Evolutionary conservation across 2,888 invertebrate species (phyloP), one percentile per base, ranked within the genome.

Genomic region (Athrips mouffetella): DNA sequence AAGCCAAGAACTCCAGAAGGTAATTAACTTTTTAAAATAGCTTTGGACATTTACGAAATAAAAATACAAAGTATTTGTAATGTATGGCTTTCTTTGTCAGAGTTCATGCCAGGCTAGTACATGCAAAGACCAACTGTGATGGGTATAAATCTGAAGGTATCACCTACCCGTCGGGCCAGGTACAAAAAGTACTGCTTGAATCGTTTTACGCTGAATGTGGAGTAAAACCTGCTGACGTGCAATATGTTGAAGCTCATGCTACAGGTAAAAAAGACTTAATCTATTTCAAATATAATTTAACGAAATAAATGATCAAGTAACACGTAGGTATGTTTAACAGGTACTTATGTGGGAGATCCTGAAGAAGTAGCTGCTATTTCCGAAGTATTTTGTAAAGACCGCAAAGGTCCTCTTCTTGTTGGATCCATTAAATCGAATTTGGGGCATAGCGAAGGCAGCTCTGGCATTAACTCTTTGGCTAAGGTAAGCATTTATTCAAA

Each of bases 201-300:
- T 91, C 93, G 62, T 91, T 93, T 64, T 93, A 93, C 63, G 81
- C 90, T 35, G 92, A 93, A 67, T 92, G 94, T 54, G 89, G 91
- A 30, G 79, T 97, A 11, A 90, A 92, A 48, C 96, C 96, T 0
- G 78, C 81, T 2, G 79, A 84, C 1, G 86, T 98, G 46, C 91
- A 92, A 57, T 98, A 92, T 70, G 90, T 98, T 1, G 98, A 98
- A 75, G 96, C 97, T 45, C 98, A 97, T 60, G 94, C 94, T 55
- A 94, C 95, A 49, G 95, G 94, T 88, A 15, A 35, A 15, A 3
- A 25, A 16, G 15, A 10, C 16, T 16, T 30, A 11, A n/a, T 13
- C n/a, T 2, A 8, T 7, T 4, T 10, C n/a, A 27, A 2, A 2
- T 4, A 2, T 27, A 27, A 10, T 27, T 27, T 4, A 5, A 8